These are phyloP conservation scores for Andricus curvator DNA, from an alignment of 2,888 invertebrate species.

Conservation along the genomic window DNA sequence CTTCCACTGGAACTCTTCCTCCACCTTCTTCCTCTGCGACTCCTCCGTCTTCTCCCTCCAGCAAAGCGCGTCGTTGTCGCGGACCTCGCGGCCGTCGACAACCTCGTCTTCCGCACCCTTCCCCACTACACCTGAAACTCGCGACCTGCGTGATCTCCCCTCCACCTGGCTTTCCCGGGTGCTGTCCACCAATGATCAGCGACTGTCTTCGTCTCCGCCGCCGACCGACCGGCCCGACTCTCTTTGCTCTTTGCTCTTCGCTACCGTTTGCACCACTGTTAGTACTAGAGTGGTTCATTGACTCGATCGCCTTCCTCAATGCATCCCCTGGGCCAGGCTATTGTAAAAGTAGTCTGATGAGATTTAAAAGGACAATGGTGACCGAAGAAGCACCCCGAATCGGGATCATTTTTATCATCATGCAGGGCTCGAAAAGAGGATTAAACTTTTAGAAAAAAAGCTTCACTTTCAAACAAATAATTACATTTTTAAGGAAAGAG, in stretches of 20 bases:
- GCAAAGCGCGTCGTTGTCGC: conserved; percentile 56
- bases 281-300: conserved; percentile 22
- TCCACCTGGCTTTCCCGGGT: conserved; percentile 63
- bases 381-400: background rate
- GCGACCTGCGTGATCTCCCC: conserved; percentile 65
- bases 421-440: too few relatives aligned
- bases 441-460: too few relatives aligned
- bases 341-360: background rate
- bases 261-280: background rate
- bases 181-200: conserved; percentile 76
- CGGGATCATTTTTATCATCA: background rate
- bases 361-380: too few relatives aligned
- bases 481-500: too few relatives aligned
- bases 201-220: conserved; percentile 68
- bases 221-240: conserved; percentile 52
- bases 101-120: conserved; percentile 63
- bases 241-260: conserved; percentile 31
- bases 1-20: conserved; percentile 51
- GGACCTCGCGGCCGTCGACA: conserved; percentile 55
- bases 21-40: conserved; percentile 53
- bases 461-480: too few relatives aligned
- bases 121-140: conserved; percentile 63
- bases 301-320: conserved; percentile 16
- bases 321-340: background rate
- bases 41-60: conserved; percentile 49